phyloP scores from a whole-genome alignment of 2,113 vertebrate genomes.

The Heteronetta atricapilla region DNA sequence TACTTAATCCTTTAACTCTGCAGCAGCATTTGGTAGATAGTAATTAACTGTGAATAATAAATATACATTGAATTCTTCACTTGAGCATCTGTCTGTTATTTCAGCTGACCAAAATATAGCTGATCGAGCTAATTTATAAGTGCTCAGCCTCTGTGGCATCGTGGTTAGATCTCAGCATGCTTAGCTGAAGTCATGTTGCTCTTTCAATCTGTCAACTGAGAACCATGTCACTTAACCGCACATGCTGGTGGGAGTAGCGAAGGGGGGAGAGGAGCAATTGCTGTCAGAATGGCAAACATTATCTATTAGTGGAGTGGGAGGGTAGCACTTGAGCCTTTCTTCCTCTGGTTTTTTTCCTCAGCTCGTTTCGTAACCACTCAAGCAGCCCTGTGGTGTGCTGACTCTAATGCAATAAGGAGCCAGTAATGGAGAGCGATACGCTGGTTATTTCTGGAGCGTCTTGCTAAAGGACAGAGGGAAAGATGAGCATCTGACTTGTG shows the following conservation, averaged over 20 bases:
- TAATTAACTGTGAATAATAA: constrained; percentile 89
- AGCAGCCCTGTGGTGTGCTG: rapidly evolving
- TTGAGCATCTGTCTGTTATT: constrained; percentile 69
- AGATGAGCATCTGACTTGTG: neutral
- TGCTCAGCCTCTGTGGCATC: rapidly evolving
- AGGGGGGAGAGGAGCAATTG: rapidly evolving
- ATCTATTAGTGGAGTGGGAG: rapidly evolving
- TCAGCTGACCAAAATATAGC: neutral
- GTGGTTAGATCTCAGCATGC: rapidly evolving
- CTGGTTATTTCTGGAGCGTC: neutral
- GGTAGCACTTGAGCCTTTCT: neutral
- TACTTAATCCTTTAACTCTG: constrained; percentile 86
- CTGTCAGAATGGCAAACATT: neutral
- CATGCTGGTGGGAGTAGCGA: rapidly evolving
- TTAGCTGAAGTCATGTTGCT: neutral
- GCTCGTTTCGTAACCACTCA: neutral
- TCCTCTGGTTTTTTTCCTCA: neutral
- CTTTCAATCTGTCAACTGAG: rapidly evolving
- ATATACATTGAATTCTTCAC: constrained; percentile 82
- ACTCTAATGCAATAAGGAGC: rapidly evolving
- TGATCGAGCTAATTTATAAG: neutral
- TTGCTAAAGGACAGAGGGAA: neutral
- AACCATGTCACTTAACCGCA: rapidly evolving
- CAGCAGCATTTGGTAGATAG: constrained; percentile 85
- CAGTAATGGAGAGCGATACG: rapidly evolving